phyloP scores from a whole-genome alignment of 2,113 vertebrate genomes.

The Heterotis niloticus region DNA sequence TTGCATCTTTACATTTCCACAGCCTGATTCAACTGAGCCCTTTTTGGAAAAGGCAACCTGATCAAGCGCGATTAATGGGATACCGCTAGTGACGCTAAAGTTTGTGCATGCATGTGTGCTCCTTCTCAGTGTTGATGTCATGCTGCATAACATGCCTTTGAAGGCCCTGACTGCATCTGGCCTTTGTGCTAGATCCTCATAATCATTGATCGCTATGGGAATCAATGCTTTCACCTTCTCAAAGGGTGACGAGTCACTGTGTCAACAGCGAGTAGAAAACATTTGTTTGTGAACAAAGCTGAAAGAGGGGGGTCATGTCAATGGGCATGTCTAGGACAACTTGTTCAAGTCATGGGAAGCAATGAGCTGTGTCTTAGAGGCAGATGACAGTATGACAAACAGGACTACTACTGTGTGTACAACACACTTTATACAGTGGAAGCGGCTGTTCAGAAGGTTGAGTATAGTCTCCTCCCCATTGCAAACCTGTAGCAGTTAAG shows the following conservation, averaged over 20 bases:
- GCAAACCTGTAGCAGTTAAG: background rate
- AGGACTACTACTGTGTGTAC: conserved; percentile 34
- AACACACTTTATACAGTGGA: background rate
- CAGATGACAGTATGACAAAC: conserved; percentile 25
- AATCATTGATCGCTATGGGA: background rate
- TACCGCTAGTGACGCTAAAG: background rate
- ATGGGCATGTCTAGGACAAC: conserved; percentile 23
- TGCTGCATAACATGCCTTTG: background rate
- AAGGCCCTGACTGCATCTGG: background rate
- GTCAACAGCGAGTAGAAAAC: no score
- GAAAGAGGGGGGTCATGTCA: background rate
- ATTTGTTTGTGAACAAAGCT: background rate
- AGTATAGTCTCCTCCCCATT: background rate
- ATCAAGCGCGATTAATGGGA: conserved; percentile 45
- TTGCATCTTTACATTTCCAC: conserved; percentile 56
- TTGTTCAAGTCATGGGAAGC: conserved; percentile 33
- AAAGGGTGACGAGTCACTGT: background rate
- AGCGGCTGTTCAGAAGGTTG: background rate
- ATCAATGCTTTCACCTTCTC: background rate
- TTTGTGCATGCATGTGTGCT: background rate
- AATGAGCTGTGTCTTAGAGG: conserved; percentile 7
- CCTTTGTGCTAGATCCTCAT: background rate
- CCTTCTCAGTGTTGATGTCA: background rate
- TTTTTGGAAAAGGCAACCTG: conserved; percentile 34
- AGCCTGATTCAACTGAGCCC: conserved; percentile 47